Base-by-base conservation (phyloP, 2,113 vertebrate species). In the Megaceryle torquata region DNA sequence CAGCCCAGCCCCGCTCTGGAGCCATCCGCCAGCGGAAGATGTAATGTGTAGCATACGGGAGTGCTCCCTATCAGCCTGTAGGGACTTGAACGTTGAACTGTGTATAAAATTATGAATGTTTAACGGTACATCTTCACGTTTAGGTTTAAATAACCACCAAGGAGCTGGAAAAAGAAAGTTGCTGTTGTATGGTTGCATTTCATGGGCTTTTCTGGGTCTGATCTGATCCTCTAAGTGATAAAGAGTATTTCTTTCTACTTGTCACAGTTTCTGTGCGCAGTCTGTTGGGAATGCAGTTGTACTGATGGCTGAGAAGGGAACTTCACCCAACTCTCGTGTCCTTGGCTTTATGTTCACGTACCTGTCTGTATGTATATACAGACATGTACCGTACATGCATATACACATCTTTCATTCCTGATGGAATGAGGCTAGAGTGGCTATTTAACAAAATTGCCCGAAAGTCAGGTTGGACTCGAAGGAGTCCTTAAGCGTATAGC, bases 331-430 rank as follows among this genome's bases (percentile, higher is more conserved):
- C 18, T 11, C 14, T 4, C 24, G 14, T 56, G 33, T 43, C 10
- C 7, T 39, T 21, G 26, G 16, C 5, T 53, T 53, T 29, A 1
- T 6, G 1, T 13, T 51, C 50, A 13, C 44, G 11, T 25, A 15
- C 15, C 18, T 29, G 9, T 16, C 9, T 8, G 1, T 11, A 11
- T 4, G 4, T 11, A 19, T 13, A 5, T 6, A 13, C 22, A 25
- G 14, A 7, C 17, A 6, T 0, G 0, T 12, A 22, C 10, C 4
- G 5, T 41, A 11, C 4, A 1, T 2, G 4, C 50, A 15, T 17
- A 11, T 2, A 18, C 2, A 2, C 7, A 2, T 15, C 28, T 78
- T 35, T 28, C 20, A 9, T 53, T 75, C 35, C 39, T 31, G 31
- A 37, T 15, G n/a, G 48, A 61, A 5, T 2, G 18, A 70, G 39